Percentiles rank a stretch among this genome's conserved stretches.
Evolutionary conservation across 1,140 invertebrate genomes (phyloP).

Genomic region (Achroia grisella): DNA sequence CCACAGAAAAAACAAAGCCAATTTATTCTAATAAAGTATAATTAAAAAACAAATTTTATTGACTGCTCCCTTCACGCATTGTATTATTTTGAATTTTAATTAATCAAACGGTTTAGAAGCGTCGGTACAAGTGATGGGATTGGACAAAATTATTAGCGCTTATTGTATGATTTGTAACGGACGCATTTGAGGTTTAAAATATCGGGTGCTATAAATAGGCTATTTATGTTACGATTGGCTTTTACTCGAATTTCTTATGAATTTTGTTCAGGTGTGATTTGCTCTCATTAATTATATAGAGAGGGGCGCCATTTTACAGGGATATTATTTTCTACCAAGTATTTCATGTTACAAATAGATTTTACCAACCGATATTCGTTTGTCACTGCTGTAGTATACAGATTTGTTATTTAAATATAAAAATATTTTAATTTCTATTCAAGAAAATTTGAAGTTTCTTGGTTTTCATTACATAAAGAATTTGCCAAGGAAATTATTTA

Average conservation of each 20-base stretch:
- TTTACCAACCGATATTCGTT: no score
- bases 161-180: conserved; percentile 56
- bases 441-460: no score
- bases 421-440: no score
- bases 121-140: conserved; percentile 31
- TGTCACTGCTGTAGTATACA: no score
- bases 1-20: conserved; percentile 60
- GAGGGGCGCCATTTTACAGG: conserved; percentile 12
- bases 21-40: conserved; percentile 64
- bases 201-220: conserved; percentile 40
- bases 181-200: conserved; percentile 29
- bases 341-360: no score
- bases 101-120: conserved; percentile 53
- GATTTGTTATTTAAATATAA: no score
- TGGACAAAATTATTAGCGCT: conserved; percentile 8
- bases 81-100: conserved; percentile 46
- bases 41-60: conserved; percentile 69
- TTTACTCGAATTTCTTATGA: conserved; percentile 9
- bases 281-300: conserved; percentile 13
- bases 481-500: no score
- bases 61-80: conserved; percentile 48
- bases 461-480: no score
- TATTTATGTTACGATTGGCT: conserved; percentile 22
- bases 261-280: conserved; percentile 11
- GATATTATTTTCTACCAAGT: no score